Base-by-base conservation (phyloP, 2,888 invertebrate species). In the Portevinia maculata region DNA sequence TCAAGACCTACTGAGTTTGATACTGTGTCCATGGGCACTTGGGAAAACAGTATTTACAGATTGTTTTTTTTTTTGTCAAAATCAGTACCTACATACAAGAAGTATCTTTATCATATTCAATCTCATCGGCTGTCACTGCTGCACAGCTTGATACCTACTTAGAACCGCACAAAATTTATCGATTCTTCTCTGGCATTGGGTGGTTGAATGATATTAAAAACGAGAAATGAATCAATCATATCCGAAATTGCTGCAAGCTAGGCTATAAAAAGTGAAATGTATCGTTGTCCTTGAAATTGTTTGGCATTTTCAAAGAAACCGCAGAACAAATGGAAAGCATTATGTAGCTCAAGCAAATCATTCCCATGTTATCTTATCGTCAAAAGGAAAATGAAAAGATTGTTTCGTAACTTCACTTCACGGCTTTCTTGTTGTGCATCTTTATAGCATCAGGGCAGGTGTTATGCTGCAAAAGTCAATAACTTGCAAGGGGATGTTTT, bases 331-430 rank as follows among this genome's bases (percentile, higher is more conserved):
- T n/a, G n/a, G n/a, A 41, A 4, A n/a, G 17, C 17, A 53, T n/a
- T n/a, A n/a, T n/a, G n/a, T 5, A n/a, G 24, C 46, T 7, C 13
- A 30, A 39, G 32, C 30, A 55, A 64, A 78, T 28, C 19, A 55
- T 55, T 59, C 67, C 79, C 73, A 73, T 67, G 79, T 67, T 65
- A 65, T 39, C 65, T 21, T 46, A 79, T 60, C 59, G 48, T 73
- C 67, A 79, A 53, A 65, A 53, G 53, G 41, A 65, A 19, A 60
- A 73, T 34, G 28, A 60, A 11, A 17, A 73, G 60, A 79, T 65
- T 73, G 60, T 53, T 79, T 67, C 32, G 37, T 44, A 71, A 79
- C 52, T 73, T 65, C 64, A 73, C 71, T 60, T 59, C 24, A 48
- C n/a, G 64, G 32, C 11, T 57, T 59, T 73, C 30, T 64, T 52